phyloP scores from a whole-genome alignment of 2,888 invertebrate species.

The Operophtera brumata region DNA sequence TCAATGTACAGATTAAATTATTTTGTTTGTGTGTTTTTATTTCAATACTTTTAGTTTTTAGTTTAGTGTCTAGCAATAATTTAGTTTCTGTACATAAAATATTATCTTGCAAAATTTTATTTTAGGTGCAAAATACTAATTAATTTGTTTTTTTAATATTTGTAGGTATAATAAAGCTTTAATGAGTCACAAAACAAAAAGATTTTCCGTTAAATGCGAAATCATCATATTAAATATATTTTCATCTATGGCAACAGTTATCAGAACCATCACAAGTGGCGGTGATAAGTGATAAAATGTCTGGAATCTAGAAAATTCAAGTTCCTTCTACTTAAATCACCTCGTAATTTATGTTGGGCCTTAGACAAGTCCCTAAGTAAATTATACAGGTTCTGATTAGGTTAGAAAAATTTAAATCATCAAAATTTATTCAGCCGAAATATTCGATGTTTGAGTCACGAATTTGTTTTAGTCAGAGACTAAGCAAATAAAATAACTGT shows the following conservation, averaged over 20 bases:
- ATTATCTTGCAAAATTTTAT: conserved; percentile 68
- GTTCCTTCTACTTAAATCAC: conserved; percentile 80
- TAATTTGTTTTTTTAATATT: conserved; percentile 40
- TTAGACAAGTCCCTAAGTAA: conserved; percentile 65
- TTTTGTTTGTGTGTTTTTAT: conserved; percentile 69
- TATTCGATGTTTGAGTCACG: conserved; percentile 60
- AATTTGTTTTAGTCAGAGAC: conserved; percentile 49
- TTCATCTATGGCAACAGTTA: conserved; percentile 64
- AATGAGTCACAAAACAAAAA: conserved; percentile 62
- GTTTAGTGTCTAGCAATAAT: conserved; percentile 67
- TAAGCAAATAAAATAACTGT: conserved; percentile 33
- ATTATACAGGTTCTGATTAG: conserved; percentile 82
- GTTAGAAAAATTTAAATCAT: conserved; percentile 60
- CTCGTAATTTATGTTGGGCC: conserved; percentile 79
- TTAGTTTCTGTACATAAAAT: conserved; percentile 71
- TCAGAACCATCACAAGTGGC: conserved; percentile 73
- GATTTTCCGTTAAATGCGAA: conserved; percentile 14
- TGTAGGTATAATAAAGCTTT: conserved; percentile 51
- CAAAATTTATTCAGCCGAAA: conserved; percentile 58
- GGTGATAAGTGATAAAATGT: conserved; percentile 72
- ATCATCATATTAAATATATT: conserved; percentile 35
- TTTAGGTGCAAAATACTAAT: conserved; percentile 71
- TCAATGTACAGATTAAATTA: conserved; percentile 76
- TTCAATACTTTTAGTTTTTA: conserved; percentile 65
- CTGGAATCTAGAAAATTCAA: conserved; percentile 60